These are phyloP conservation scores for Meliscaeva auricollis DNA, from an alignment of 2,888 invertebrate genomes.

Conservation along the genomic window DNA sequence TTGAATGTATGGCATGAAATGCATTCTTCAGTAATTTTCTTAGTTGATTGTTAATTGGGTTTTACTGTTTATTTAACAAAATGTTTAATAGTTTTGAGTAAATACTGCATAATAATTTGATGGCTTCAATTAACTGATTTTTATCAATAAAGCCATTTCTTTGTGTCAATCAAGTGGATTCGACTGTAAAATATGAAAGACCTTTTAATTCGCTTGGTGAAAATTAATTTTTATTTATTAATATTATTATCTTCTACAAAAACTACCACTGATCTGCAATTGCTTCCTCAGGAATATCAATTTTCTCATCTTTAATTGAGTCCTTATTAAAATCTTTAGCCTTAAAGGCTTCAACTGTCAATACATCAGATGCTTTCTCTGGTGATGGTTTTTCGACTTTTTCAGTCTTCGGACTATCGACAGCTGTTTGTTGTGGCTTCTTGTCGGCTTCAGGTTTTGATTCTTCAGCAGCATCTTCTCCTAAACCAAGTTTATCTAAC, in stretches of 20 bases:
- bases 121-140: too few relatives aligned
- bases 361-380: constrained; percentile 61
- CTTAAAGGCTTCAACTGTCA: constrained; percentile 54
- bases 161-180: not conserved
- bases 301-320: constrained; percentile 48
- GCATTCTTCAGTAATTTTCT: too few relatives aligned
- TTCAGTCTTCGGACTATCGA: constrained; percentile 8
- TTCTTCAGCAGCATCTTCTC: not conserved
- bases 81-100: too few relatives aligned
- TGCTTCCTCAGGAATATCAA: constrained; percentile 56
- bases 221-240: constrained; percentile 45
- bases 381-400: not conserved
- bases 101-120: too few relatives aligned
- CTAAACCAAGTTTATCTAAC: constrained; percentile 46
- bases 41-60: too few relatives aligned
- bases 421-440: not conserved
- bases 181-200: not conserved
- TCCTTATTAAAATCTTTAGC: constrained; percentile 68
- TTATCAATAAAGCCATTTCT: too few relatives aligned
- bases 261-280: constrained; percentile 52
- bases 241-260: constrained; percentile 27
- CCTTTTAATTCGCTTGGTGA: constrained; percentile 8
- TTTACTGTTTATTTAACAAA: too few relatives aligned
- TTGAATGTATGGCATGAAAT: too few relatives aligned
- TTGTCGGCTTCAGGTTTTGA: constrained; percentile 2